Evolutionary conservation across 1,140 invertebrate genomes (phyloP).

Genomic region (Tetragnatha versicolor): DNA sequence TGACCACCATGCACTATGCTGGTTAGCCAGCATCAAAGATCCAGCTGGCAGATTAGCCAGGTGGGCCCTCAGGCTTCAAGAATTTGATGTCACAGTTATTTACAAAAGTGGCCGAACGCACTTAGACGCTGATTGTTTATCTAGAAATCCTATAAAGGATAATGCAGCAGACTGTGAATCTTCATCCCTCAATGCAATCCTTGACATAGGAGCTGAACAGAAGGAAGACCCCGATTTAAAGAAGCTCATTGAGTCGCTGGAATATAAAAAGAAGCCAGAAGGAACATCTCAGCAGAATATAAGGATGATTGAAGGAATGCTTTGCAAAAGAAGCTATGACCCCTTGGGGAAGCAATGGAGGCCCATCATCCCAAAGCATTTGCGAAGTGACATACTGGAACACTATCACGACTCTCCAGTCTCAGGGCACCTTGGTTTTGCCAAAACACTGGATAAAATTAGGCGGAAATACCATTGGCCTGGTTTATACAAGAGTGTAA

Average conservation of each 20-base stretch:
- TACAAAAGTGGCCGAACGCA: constrained; percentile 49
- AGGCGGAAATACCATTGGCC: not conserved
- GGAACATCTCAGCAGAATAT: too few species aligned
- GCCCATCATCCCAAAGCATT: not conserved
- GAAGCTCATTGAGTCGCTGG: not conserved
- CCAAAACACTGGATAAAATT: constrained; percentile 1
- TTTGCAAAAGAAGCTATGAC: constrained; percentile 15
- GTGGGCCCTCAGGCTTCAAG: constrained; percentile 57
- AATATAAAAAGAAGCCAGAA: not conserved
- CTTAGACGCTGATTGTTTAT: constrained; percentile 32
- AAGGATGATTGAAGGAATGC: not conserved
- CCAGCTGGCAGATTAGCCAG: constrained; percentile 59
- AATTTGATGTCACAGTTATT: constrained; percentile 53
- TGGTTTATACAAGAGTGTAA: not conserved
- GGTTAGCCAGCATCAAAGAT: constrained; percentile 64
- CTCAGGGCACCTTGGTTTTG: constrained; percentile 14
- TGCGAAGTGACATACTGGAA: constrained; percentile 1
- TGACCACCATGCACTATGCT: constrained; percentile 18
- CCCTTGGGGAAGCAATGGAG: not conserved
- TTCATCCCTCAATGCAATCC: not conserved
- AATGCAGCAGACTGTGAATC: not conserved
- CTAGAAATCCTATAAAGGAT: not conserved
- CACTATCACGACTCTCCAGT: constrained; percentile 11
- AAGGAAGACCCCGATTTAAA: not conserved
- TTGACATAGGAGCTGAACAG: not conserved